Percentiles rank a stretch among this genome's conserved stretches.
These are phyloP conservation scores for Pterostichus madidus DNA, from an alignment of 2,888 invertebrate genomes.

Conservation along the genomic window DNA sequence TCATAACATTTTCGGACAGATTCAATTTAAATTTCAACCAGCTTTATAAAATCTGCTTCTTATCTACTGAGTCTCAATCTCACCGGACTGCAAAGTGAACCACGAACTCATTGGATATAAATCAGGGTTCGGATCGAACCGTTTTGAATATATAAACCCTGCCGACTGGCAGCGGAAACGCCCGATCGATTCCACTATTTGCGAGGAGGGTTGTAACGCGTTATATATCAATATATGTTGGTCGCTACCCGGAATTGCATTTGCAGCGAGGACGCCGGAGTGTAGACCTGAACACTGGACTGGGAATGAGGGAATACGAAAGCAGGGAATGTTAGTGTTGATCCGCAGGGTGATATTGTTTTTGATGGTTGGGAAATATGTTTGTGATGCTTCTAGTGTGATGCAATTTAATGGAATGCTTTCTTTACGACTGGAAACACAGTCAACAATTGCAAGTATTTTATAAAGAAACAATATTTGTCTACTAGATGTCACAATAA, in stretches of 20 bases:
- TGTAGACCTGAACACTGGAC: background rate
- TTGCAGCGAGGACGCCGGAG: constrained; percentile 27
- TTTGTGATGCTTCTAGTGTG: background rate
- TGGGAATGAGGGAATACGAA: background rate
- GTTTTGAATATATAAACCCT: constrained; percentile 22
- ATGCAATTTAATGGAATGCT: constrained; percentile 24
- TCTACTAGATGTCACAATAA: too few relatives aligned
- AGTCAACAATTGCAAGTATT: constrained; percentile 13
- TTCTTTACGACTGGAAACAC: background rate
- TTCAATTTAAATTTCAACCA: constrained; percentile 49
- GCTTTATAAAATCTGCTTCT: constrained; percentile 38
- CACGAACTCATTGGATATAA: constrained; percentile 16
- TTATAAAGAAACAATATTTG: too few relatives aligned
- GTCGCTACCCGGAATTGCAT: constrained; percentile 13
- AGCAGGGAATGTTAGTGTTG: background rate
- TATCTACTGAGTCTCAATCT: constrained; percentile 21
- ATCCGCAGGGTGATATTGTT: constrained; percentile 9
- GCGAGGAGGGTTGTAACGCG: background rate
- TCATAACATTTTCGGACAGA: constrained; percentile 2
- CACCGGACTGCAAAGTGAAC: background rate
- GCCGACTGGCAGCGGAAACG: background rate
- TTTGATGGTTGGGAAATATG: background rate
- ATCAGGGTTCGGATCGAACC: constrained; percentile 23
- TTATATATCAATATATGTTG: constrained; percentile 40
- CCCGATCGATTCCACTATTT: constrained; percentile 25